These are phyloP conservation scores for Tetranychus cinnabarinus DNA, from an alignment of 1,140 invertebrate genomes.

Conservation along the genomic window DNA sequence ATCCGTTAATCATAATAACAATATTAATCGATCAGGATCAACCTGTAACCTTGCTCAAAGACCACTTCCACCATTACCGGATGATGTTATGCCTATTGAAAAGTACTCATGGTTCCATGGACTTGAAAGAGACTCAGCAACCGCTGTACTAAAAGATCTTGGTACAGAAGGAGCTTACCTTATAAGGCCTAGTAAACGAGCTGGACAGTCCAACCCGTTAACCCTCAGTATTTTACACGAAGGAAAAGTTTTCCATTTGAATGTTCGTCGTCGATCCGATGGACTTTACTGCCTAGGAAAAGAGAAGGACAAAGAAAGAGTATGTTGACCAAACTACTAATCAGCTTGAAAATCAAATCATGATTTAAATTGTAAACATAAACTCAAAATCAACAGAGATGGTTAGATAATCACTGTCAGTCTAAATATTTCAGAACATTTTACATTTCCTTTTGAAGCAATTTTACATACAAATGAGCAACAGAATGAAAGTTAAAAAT, in stretches of 20 bases:
- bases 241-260: conserved; percentile 15
- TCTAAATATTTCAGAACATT: too few relatives aligned
- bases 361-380: neutral
- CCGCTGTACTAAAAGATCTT: conserved; percentile 7
- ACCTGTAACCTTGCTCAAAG: neutral
- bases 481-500: too few relatives aligned
- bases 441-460: too few relatives aligned
- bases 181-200: conserved; percentile 14
- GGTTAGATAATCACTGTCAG: too few relatives aligned
- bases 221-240: conserved; percentile 14
- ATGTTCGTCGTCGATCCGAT: conserved; percentile 14
- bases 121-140: conserved; percentile 15
- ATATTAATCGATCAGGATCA: neutral
- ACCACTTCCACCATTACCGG: neutral
- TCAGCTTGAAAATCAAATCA: neutral
- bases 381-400: neutral
- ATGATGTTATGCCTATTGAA: neutral
- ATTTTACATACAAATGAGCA: too few relatives aligned
- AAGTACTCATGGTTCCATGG: conserved; percentile 15
- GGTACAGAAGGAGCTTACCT: conserved; percentile 13
- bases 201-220: conserved; percentile 15
- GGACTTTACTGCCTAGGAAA: conserved; percentile 15
- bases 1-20: neutral
- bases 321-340: neutral
- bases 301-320: conserved; percentile 16